Evolutionary conservation across 2,797 vertebrate genomes (phyloP).

Genomic region (Taeniopygia guttata): DNA sequence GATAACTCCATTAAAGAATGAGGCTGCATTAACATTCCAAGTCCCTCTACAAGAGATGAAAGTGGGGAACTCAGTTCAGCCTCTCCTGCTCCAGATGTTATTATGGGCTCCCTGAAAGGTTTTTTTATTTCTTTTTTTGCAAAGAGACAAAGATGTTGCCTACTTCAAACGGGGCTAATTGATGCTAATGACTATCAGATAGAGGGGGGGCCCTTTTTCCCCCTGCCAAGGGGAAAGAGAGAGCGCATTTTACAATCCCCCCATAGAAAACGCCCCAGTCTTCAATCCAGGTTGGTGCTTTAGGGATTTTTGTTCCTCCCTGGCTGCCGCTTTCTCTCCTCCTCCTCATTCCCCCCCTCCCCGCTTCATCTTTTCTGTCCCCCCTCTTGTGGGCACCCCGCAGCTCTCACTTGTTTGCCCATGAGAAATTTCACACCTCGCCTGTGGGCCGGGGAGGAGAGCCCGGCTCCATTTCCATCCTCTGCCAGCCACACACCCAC

Average conservation of each 20-base stretch:
- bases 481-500: not conserved
- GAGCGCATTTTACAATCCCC: conserved; percentile 76
- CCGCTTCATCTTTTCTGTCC: not conserved
- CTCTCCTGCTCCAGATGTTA: conserved; percentile 81
- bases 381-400: conserved; percentile 49
- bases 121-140: conserved; percentile 73
- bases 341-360: not conserved
- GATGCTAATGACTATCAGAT: conserved; percentile 95
- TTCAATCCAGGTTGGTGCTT: conserved; percentile 29
- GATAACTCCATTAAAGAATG: conserved; percentile 75
- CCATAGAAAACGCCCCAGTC: conserved; percentile 72
- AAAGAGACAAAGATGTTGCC: conserved; percentile 77
- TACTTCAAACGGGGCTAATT: conserved; percentile 91
- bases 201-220: conserved; percentile 76
- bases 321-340: not conserved
- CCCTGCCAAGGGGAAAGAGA: conserved; percentile 80
- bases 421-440: conserved; percentile 89
- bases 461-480: conserved; percentile 14
- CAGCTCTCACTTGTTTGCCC: conserved; percentile 69
- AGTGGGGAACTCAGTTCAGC: conserved; percentile 67
- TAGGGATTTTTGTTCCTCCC: conserved; percentile 20
- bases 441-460: not conserved
- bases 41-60: conserved; percentile 71
- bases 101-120: conserved; percentile 79
- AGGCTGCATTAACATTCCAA: conserved; percentile 74